Evolutionary conservation across 1,140 invertebrate genomes (phyloP), one percentile per base, ranked within the genome.

Genomic region (Dreissena rostriformis): DNA sequence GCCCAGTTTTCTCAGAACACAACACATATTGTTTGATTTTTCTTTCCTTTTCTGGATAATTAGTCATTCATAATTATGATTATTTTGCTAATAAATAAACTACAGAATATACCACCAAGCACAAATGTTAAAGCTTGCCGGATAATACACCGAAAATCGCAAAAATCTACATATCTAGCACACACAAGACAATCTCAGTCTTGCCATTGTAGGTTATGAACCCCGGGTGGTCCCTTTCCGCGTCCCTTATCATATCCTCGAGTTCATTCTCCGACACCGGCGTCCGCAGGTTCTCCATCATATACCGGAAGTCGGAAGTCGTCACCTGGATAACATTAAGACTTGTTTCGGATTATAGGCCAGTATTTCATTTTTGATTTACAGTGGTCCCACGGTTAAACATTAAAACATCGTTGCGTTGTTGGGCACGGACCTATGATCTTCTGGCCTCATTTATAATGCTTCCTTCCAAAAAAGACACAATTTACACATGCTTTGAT

Each of bases 201-300:
- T 15, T 81, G 73, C 80, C 80, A 66, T 82, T 82, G 63, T 82
- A 82, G 17, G 72, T 19, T 5, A 82, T 74, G 51, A 66, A 29
- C 55, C 71, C 71, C 28, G 70, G 66, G 55, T 75, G 71, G 28
- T 73, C 55, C 75, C 67, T 74, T 49, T 82, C 80, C 0, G 80
- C 80, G 22, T 82, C 80, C 53, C 75, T 82, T 14, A 82, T 66
- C 80, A 82, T 82, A 11, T 82, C 80, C 28, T 82, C 72, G 14
- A 82, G 53, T 66, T 82, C 80, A 24, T 53, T 29, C 10, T 82
- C 80, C 24, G 80, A 74, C 8, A 82, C 72, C 65, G 52, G 52
- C 1, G 65, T 63, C 24, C 63, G 55, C 1, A 82, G 26, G 28
- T 82, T 82, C 12, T 82, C 80, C 70, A 82, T 66, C 71, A 82